A percentile compares a stretch with the other conserved stretches of the same genome.
phyloP scores from a whole-genome alignment of 2,888 invertebrate genomes.

The Acleris literana region DNA sequence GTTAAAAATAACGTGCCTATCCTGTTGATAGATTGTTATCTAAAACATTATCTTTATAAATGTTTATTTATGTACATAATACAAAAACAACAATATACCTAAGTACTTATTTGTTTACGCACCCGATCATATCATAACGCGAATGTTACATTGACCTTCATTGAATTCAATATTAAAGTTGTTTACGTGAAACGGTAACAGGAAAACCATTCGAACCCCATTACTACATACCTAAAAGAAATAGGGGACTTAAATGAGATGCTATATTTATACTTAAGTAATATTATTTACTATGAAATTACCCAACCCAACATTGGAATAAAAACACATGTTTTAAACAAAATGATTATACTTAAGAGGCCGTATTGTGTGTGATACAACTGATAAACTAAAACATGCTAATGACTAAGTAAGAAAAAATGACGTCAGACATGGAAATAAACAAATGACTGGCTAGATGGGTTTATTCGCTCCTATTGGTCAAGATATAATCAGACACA shows the following conservation, averaged over 20 bases:
- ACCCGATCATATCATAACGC: too few species aligned
- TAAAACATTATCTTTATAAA: too few species aligned
- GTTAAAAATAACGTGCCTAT: too few species aligned
- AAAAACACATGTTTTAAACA: slow-evolving; percentile 19
- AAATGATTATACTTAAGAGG: slow-evolving; percentile 12
- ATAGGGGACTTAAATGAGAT: background rate
- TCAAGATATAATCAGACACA: slow-evolving; percentile 12
- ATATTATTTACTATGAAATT: background rate
- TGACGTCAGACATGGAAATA: slow-evolving; percentile 1
- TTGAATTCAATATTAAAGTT: too few species aligned
- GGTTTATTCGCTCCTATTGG: slow-evolving; percentile 9
- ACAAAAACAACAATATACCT: too few species aligned
- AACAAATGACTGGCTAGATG: background rate
- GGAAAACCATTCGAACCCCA: too few species aligned
- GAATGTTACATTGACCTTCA: too few species aligned
- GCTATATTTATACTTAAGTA: background rate
- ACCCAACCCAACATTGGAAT: background rate
- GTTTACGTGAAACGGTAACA: too few species aligned
- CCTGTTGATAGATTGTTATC: too few species aligned
- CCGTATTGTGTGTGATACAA: background rate
- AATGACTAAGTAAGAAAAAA: slow-evolving; percentile 13
- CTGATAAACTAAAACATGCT: slow-evolving; percentile 1
- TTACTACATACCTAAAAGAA: too few species aligned
- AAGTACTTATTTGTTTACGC: too few species aligned
- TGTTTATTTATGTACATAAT: too few species aligned